Percentiles rank a stretch among this genome's conserved stretches.
These are phyloP conservation scores for Notarius quadriscutis DNA, from an alignment of 2,113 vertebrate genomes.

Conservation along the genomic window DNA sequence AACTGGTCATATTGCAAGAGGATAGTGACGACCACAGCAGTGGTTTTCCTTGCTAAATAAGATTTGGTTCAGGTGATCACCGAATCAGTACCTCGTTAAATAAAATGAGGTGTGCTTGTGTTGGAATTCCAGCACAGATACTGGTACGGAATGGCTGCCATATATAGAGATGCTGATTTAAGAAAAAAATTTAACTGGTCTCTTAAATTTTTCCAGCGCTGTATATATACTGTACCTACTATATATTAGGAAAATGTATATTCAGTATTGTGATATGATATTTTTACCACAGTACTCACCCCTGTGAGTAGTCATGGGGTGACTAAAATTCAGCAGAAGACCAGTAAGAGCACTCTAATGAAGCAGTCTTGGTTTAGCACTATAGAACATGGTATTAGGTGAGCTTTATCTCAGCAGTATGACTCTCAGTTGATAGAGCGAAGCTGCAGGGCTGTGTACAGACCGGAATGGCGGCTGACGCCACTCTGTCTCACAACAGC, in stretches of 20 bases:
- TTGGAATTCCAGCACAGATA: too few relatives aligned
- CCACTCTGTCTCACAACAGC: conserved; percentile 51
- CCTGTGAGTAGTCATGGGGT: background rate
- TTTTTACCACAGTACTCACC: background rate
- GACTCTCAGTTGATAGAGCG: conserved; percentile 39
- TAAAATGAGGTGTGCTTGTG: too few relatives aligned
- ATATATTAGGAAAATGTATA: background rate
- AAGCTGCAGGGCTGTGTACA: conserved; percentile 48
- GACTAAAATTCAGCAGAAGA: conserved; percentile 18
- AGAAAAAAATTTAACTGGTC: too few relatives aligned
- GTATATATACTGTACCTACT: background rate
- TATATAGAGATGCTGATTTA: too few relatives aligned
- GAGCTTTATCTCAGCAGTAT: conserved; percentile 35
- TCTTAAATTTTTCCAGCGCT: too few relatives aligned
- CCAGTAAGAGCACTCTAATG: conserved; percentile 2
- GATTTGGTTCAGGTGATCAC: too few relatives aligned
- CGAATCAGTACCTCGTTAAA: too few relatives aligned
- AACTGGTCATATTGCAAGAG: too few relatives aligned
- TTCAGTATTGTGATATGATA: background rate
- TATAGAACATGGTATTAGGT: conserved; percentile 41
- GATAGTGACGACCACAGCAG: too few relatives aligned
- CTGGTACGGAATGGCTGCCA: too few relatives aligned
- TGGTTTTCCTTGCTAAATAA: too few relatives aligned
- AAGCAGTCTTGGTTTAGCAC: conserved; percentile 41
- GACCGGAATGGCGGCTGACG: conserved; percentile 46